These are phyloP conservation scores for Ormyrus pomaceus DNA, from an alignment of 2,888 invertebrate genomes.

Conservation along the genomic window DNA sequence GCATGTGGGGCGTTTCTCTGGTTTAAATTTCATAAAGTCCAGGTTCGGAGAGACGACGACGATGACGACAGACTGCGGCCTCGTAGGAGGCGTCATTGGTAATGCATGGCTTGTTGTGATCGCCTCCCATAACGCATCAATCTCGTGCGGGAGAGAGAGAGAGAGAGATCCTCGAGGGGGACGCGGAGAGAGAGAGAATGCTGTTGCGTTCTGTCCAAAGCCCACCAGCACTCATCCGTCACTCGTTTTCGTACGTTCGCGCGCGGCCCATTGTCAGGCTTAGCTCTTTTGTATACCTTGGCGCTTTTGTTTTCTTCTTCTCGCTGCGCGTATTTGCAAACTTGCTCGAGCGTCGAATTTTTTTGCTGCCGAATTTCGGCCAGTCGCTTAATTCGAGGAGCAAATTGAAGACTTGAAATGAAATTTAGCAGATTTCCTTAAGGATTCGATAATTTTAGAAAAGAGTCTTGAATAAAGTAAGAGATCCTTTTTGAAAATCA, in stretches of 20 bases:
- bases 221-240: constrained; percentile 67
- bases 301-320: background rate
- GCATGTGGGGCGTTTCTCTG: constrained; percentile 17
- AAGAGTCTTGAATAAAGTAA: no score
- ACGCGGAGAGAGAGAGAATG: background rate
- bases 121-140: constrained; percentile 70
- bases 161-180: constrained; percentile 30
- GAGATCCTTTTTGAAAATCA: constrained; percentile 6
- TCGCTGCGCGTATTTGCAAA: background rate
- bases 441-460: no score
- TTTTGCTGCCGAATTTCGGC: no score
- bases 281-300: background rate
- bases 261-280: constrained; percentile 10
- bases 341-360: no score
- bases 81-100: constrained; percentile 62
- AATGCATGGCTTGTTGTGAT: constrained; percentile 68
- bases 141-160: constrained; percentile 59
- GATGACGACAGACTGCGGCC: background rate
- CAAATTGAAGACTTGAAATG: no score
- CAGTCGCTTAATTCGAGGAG: no score
- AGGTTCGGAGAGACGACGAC: background rate
- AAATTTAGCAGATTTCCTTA: background rate
- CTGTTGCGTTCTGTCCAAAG: constrained; percentile 57
- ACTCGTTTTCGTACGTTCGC: constrained; percentile 50
- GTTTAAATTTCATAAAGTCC: constrained; percentile 62